Base-by-base conservation (phyloP, 2,797 vertebrate genomes). In the Chromobotia macracanthus region DNA sequence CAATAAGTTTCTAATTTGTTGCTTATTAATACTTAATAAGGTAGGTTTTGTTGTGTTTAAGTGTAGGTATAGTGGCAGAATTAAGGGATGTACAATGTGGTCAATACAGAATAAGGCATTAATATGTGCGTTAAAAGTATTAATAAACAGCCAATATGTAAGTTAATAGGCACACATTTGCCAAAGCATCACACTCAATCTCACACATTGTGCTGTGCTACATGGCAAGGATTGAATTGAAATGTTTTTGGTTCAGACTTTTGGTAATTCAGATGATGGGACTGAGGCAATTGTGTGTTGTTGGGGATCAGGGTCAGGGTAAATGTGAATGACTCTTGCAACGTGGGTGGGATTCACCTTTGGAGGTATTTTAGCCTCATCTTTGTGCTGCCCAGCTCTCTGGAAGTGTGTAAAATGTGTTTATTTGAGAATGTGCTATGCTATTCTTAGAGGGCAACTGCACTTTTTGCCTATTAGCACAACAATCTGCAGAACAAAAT, bases 211-310 rank as follows among this genome's bases (percentile, higher is more conserved):
- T 68, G 75, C 61, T 38, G 19, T 60, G 68, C 77, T 71, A 70
- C 9, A 41, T 8, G 10, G 9, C 7, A 8, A 77, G 74, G 68
- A 48, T 44, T 35, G 50, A 82, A 70, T 81, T 56, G 70, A 46
- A 53, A 66, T 72, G 76, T 74, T 79, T 70, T 53, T 72, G 70
- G 82, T 75, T 66, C 38, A 13, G 38, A 69, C 71, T 75, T 82
- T 51, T 82, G 81, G 55, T 83, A 85, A 75, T 85, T 78, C 58
- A 16, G 56, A 72, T 81, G 81, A 83, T 76, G 75, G 60, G 72
- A 81, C 78, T 69, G 74, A 72, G 71, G 60, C 64, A 68, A 85
- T 72, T 66, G 74, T 66, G 65, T 70, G 46, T 73, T 82, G 69
- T 19, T 21, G 58, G 64, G 74, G 23, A 67, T 75, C 55, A 69